Base-by-base conservation (phyloP, 2,113 vertebrate genomes). In the Clarias magur region DNA sequence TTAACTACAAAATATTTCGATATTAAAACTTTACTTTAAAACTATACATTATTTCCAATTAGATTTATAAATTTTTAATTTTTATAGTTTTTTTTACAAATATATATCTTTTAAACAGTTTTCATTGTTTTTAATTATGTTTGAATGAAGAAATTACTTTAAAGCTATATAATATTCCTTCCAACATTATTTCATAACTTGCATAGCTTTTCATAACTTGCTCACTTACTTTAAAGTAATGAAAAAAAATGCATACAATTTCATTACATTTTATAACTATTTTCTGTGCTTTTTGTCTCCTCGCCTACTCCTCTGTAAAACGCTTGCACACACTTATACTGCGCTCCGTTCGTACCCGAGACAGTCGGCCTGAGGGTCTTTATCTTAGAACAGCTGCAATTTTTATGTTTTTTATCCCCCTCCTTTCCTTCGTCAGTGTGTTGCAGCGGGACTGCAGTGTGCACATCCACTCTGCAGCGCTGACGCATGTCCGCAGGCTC, bases 401-500 rank as follows among this genome's bases (percentile, higher is more conserved):
- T 27, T 56, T 15, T 79, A 1, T 27, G 48, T 79, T 54, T 9
- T 80, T 56, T 27, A 10, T 57, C 25, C 2, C 23, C 7, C 16
- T 10, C 9, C 12, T 30, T 13, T 15, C 38, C 17, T 80, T 5
- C 54, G 27, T 80, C 27, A 23, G 63, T 83, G 62, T 68, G 81
- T 68, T 67, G 23, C 30, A 62, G 83, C 6, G 34, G 17, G 70
- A 23, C 68, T 62, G 70, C 53, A 25, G 65, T 38, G 17, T 57
- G 17, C 19, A 38, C 67, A 70, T 84, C n/a, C 27, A 72, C 82
- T 80, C 38, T 54, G 25, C 63, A 83, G 23, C 42, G 19, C 63
- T 68, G 82, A 53, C 63, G 42, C 60, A 65, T 83, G 62, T 67
- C 81, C 81, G 38, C 81, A 21, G 63, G 82, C 62, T 27, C 48